Percentiles rank a stretch among this genome's conserved stretches.
Conservation (phyloP, 2,888 invertebrate genomes). For the Tiliacea citrago region DNA sequence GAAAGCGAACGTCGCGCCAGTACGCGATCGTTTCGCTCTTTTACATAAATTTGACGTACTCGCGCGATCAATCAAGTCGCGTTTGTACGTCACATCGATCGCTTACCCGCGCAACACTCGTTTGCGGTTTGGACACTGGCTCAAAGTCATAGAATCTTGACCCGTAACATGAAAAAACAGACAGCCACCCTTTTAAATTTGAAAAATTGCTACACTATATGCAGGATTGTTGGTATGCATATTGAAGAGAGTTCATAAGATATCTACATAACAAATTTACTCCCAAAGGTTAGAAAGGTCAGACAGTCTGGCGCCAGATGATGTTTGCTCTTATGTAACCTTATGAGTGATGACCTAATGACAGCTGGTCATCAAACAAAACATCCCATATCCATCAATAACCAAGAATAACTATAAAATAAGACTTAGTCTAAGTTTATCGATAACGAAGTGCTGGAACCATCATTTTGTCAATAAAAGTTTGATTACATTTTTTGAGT, state of each 20-base stretch:
- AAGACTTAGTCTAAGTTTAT: neutral
- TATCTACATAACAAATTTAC: conserved; percentile 12
- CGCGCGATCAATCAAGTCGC: too few relatives aligned
- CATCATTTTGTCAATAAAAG: neutral
- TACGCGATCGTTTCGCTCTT: too few relatives aligned
- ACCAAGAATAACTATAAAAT: neutral
- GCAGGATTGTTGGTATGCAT: too few relatives aligned
- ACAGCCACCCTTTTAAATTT: neutral
- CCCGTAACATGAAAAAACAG: neutral
- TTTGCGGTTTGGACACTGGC: too few relatives aligned
- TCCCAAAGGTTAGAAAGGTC: conserved; percentile 26
- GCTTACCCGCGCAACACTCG: too few relatives aligned
- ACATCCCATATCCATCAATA: conserved; percentile 1
- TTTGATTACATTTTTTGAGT: conserved; percentile 2
- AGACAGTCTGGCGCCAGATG: conserved; percentile 48
- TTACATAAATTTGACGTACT: too few relatives aligned
- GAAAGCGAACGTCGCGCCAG: too few relatives aligned
- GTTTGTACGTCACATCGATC: too few relatives aligned
- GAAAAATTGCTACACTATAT: neutral
- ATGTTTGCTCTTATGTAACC: conserved; percentile 16
- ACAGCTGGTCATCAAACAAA: conserved; percentile 10
- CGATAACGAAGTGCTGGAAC: neutral
- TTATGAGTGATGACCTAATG: conserved; percentile 9
- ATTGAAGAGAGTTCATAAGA: too few relatives aligned
- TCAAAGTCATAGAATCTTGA: neutral